Percentiles rank a stretch among this genome's conserved stretches.
phyloP scores from a whole-genome alignment of 2,113 vertebrate genomes.

The Triplophysa siluroides region DNA sequence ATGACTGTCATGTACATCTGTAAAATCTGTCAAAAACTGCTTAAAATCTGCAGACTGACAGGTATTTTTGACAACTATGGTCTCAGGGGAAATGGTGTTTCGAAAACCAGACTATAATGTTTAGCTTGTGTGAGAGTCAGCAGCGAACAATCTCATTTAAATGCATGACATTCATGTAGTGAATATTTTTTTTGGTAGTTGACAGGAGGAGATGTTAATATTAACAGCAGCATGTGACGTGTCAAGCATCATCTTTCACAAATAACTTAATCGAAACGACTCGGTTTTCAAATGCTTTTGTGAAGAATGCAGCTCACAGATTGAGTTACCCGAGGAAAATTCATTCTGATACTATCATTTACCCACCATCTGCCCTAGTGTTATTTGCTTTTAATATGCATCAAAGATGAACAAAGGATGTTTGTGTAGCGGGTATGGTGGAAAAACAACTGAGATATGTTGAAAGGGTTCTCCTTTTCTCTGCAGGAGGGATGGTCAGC shows the following conservation, averaged over 20 bases:
- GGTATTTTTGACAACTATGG: too few relatives aligned
- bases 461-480: not conserved
- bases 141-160: too few relatives aligned
- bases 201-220: not conserved
- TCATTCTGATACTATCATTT: slow-evolving; percentile 19
- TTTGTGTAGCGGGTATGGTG: not conserved
- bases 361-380: slow-evolving; percentile 39
- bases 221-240: slow-evolving; percentile 13
- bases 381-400: slow-evolving; percentile 24
- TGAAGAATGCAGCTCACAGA: not conserved
- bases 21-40: too few relatives aligned
- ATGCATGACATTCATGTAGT: too few relatives aligned
- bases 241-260: slow-evolving; percentile 2
- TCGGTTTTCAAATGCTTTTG: slow-evolving; percentile 1
- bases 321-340: not conserved
- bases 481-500: not conserved
- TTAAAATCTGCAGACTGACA: too few relatives aligned
- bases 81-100: too few relatives aligned
- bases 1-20: too few relatives aligned
- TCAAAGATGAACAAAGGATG: slow-evolving; percentile 26
- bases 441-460: not conserved
- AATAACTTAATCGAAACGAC: slow-evolving; percentile 18
- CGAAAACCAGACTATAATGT: too few relatives aligned
- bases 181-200: not conserved
- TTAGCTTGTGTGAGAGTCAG: too few relatives aligned